Base-by-base conservation (phyloP, 2,797 vertebrate genomes). In the Notolabrus celidotus region DNA sequence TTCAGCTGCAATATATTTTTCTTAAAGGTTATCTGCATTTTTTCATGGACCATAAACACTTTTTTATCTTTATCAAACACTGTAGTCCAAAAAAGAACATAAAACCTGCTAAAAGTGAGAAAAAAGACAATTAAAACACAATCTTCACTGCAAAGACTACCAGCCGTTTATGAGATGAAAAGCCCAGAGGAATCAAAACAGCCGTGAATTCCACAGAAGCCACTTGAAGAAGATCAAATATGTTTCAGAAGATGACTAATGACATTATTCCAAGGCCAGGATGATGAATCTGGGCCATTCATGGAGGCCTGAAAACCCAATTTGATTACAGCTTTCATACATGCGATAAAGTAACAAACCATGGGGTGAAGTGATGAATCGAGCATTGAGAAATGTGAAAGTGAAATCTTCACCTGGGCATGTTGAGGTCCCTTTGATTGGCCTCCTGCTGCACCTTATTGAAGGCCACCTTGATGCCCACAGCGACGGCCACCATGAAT, bases 371-470 rank as follows among this genome's bases (percentile, higher is more conserved):
- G 65, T 52, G 43, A 46, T 22, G 52, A 56, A 65, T 64, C 27
- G 34, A 54, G 20, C 45, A 61, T 39, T 31, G 20, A 66, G 8
- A 31, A 9, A 4, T 15, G 39, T 58, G 12, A 56, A 64, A 36
- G 17, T 20, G n/a, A 23, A 55, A 31, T 14, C 17, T 67, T 92
- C 82, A 97, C 96, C 96, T 95, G 87, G 96, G 96, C 93, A 97
- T 96, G 45, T 97, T 96, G 86, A 97, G 94, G 74, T 97, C 96
- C 77, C 96, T 92, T 57, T 96, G 94, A 58, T 94, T 92, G 55
- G 96, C 96, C 55, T 96, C 95, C 14, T 96, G 95, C 12, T 96
- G 96, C 53, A 96, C 95, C 89, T 97, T 97, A 93, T 96, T 96
- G 92, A 97, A 97, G 34, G 95, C 95, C 89, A 97, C 94, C 85